These are phyloP conservation scores for Agrypnia vestita DNA, from an alignment of 1,140 invertebrate genomes.

Conservation along the genomic window DNA sequence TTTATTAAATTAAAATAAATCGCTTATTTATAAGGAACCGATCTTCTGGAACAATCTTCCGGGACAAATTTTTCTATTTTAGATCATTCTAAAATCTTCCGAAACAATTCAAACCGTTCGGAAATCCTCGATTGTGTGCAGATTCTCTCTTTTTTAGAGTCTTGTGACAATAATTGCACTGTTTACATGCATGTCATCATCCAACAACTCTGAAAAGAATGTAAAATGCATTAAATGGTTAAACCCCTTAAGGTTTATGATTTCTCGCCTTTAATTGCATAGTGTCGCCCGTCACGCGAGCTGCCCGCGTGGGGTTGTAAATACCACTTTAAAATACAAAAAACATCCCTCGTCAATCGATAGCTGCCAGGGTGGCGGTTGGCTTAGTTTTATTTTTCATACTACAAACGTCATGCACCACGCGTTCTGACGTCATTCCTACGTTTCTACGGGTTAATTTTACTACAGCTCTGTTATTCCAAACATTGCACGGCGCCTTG, in stretches of 20 bases:
- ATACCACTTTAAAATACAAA: constrained; percentile 15
- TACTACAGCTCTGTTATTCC: constrained; percentile 13
- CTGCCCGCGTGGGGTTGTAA: not conserved
- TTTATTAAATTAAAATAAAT: too few relatives aligned
- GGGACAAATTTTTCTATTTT: too few relatives aligned
- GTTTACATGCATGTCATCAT: too few relatives aligned
- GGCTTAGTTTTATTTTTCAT: not conserved
- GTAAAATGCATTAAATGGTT: too few relatives aligned
- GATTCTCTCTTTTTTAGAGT: too few relatives aligned
- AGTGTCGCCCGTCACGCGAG: not conserved
- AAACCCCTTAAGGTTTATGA: not conserved
- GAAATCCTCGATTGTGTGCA: too few relatives aligned
- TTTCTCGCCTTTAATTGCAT: constrained; percentile 10
- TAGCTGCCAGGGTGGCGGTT: not conserved
- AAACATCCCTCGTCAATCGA: constrained; percentile 17
- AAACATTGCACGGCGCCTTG: not conserved
- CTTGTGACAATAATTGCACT: too few relatives aligned
- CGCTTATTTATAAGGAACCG: too few relatives aligned
- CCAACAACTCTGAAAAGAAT: too few relatives aligned
- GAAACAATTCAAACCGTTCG: too few relatives aligned
- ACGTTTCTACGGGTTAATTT: constrained; percentile 6
- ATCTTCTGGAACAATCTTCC: too few relatives aligned
- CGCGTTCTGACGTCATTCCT: not conserved
- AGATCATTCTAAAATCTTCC: too few relatives aligned
- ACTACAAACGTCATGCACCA: not conserved